Base-by-base conservation (phyloP, 2,113 vertebrate species). In the human region DNA sequence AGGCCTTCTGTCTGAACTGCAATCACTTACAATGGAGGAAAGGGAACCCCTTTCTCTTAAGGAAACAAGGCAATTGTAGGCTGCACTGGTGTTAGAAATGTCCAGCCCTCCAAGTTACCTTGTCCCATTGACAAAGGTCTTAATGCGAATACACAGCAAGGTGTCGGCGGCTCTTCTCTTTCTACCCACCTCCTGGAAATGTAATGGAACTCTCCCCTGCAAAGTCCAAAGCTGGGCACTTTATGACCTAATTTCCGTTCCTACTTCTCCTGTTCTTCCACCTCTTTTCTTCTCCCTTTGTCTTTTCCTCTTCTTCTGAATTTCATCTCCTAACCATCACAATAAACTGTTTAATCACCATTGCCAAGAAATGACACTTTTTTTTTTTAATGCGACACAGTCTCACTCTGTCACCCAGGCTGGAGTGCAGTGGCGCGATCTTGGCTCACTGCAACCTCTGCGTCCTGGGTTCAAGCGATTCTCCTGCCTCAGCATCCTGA, bases 161-260 rank as follows among this genome's bases (percentile, higher is more conserved):
- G 20, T 0, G 0, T 27, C 1, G 5, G 7, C 0, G 0, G 8
- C 45, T 32, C 66, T 45, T 59, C 52, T 30, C 38, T 57, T 78
- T 22, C 50, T 57, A 50, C 3, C 4, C 8, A 6, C 68, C 48
- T 80, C 68, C 40, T 43, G 25, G 18, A 82, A 79, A 14, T 23
- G 14, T 5, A 32, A 59, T 32, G 52, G 48, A 43, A 50, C 32
- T 16, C 14, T n/a, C 27, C 11, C 22, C 0, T 32, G n/a, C 38
- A 38, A 78, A 20, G 20, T 73, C 22, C 8, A 25, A 30, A n/a
- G 25, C 76, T 32, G 64, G 75, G 48, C 95, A 91, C 94, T 97
- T 96, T 96, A 88, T 98, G 90, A 94, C 84, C 97, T 96, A 90
- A 59, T 79, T 66, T 94, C 38, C 94, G 79, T 97, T 94, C 95